These are phyloP conservation scores for Galeopsomyia nigrocyanea DNA, from an alignment of 2,888 invertebrate genomes.

Conservation along the genomic window DNA sequence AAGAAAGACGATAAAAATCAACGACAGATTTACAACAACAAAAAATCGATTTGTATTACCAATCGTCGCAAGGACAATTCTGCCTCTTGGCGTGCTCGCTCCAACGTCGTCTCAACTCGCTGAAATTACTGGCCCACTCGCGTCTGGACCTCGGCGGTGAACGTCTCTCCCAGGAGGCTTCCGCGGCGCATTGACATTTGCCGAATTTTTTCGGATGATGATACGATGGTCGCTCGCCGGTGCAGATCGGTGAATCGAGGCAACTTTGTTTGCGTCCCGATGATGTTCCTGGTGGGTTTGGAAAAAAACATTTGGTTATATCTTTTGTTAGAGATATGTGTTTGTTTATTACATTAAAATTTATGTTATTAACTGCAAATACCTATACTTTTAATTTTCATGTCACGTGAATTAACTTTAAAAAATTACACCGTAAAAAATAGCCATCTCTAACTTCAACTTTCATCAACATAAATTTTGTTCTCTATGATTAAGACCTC, in stretches of 20 bases:
- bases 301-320: no score
- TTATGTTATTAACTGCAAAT: no score
- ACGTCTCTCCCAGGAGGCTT: conserved; percentile 62
- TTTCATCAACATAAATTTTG: no score
- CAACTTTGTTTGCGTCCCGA: background rate
- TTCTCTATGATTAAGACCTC: no score
- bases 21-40: background rate
- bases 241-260: background rate
- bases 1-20: no score
- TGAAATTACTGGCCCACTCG: conserved; percentile 61
- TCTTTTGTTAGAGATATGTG: no score
- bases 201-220: conserved; percentile 28
- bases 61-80: conserved; percentile 59
- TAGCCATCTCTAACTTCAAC: no score
- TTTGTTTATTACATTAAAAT: no score
- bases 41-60: conserved; percentile 41
- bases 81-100: conserved; percentile 59
- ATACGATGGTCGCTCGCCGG: background rate
- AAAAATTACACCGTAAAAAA: no score
- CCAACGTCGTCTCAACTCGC: conserved; percentile 61
- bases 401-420: no score
- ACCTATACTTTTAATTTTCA: no score
- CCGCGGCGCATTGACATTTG: conserved; percentile 59
- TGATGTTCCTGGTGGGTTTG: no score
- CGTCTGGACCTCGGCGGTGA: conserved; percentile 60